Conservation (phyloP, 2,113 vertebrate genomes). For the Gracilinanus agilis region DNA sequence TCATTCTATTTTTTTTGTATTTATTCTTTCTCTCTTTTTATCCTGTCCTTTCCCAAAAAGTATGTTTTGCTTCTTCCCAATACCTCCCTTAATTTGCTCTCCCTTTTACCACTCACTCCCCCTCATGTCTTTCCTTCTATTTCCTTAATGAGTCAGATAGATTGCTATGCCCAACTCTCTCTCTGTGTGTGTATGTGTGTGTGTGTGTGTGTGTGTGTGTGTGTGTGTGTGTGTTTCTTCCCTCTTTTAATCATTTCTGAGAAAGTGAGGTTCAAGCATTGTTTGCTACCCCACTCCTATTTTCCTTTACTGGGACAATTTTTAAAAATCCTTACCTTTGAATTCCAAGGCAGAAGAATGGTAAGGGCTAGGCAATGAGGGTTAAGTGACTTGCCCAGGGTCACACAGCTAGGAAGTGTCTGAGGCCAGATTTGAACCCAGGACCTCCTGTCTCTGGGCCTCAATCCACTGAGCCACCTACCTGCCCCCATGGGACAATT, state of each 20-base stretch:
- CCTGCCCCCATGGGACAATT: no score
- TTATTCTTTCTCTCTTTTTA: no score
- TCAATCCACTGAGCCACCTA: no score
- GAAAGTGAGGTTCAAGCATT: background rate
- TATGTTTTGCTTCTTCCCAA: background rate
- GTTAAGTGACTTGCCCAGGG: no score
- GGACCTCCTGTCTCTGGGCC: no score
- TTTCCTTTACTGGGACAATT: background rate
- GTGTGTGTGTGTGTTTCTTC: background rate
- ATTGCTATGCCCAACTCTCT: background rate
- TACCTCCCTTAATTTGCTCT: background rate
- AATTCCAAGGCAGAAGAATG: no score
- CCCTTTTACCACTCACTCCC: background rate
- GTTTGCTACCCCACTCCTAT: background rate
- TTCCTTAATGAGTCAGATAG: background rate
- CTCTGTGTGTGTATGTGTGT: no score
- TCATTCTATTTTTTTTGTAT: background rate
- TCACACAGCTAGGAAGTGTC: no score
- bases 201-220: background rate
- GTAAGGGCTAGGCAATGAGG: no score
- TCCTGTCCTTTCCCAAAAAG: background rate
- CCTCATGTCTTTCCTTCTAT: background rate
- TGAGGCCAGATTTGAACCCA: no score
- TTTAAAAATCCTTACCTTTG: no score
- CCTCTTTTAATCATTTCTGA: background rate